Percentiles rank a stretch among this genome's conserved stretches.
Conservation (phyloP, 92 coral and sea anemone genomes). For the Zoanthus solanderi region DNA sequence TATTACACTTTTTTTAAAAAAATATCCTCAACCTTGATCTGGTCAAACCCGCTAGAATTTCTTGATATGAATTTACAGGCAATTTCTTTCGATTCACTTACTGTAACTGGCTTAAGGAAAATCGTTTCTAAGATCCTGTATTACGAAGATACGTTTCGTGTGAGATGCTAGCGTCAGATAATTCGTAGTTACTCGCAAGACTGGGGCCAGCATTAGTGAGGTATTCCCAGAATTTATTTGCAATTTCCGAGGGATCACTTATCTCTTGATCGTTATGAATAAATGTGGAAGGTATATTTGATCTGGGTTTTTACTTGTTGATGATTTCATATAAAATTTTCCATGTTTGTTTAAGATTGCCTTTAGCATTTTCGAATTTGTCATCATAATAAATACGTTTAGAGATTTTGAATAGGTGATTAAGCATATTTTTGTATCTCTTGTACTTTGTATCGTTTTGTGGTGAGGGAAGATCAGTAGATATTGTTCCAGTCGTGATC, state of each 20-base stretch:
- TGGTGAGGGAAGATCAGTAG: not conserved
- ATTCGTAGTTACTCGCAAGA: not conserved
- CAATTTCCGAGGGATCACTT: not conserved
- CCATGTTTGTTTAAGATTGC: not conserved
- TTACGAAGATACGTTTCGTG: too few relatives aligned
- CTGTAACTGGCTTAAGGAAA: too few relatives aligned
- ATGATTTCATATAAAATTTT: too few relatives aligned
- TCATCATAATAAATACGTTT: not conserved
- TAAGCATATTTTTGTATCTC: not conserved
- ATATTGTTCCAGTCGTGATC: too few relatives aligned
- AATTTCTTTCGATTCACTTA: too few relatives aligned
- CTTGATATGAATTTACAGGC: too few relatives aligned
- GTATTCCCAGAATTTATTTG: not conserved
- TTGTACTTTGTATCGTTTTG: not conserved
- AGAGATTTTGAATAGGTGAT: not conserved
- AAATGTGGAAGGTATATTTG: not conserved
- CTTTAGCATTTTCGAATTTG: not conserved
- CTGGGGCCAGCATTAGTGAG: not conserved
- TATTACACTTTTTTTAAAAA: too few relatives aligned
- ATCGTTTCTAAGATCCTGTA: too few relatives aligned
- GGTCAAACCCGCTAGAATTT: too few relatives aligned
- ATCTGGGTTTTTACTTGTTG: not conserved
- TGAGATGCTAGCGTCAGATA: too few relatives aligned
- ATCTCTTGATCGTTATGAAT: not conserved
- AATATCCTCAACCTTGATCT: too few relatives aligned